Percentiles rank a stretch among this genome's conserved stretches.
Evolutionary conservation across 2,888 invertebrate genomes (phyloP).

Genomic region (Hybos culiciformis): DNA sequence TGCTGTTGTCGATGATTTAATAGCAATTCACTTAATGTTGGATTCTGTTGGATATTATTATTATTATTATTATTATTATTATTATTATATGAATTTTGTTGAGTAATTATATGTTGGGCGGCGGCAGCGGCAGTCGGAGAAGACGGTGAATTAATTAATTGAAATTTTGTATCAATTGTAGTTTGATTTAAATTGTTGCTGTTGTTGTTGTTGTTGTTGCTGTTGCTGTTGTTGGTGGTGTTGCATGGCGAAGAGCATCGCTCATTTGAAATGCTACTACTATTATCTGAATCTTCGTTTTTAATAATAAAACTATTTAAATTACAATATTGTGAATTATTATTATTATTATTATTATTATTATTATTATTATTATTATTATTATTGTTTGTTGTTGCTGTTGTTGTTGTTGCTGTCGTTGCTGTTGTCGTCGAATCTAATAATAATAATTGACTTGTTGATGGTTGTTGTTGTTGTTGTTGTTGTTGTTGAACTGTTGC

Average conservation of each 20-base stretch:
- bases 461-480: not conserved
- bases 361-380: not conserved
- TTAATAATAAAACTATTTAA: not conserved
- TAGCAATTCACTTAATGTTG: slow-evolving; percentile 2
- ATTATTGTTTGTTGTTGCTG: slow-evolving; percentile 1
- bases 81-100: slow-evolving; percentile 6
- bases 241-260: slow-evolving; percentile 1
- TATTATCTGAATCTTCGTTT: not conserved
- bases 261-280: too few species aligned
- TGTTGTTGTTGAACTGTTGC: not conserved
- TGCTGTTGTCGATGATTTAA: slow-evolving; percentile 8
- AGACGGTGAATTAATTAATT: too few species aligned
- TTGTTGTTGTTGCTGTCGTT: not conserved
- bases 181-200: slow-evolving; percentile 7
- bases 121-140: too few species aligned
- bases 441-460: not conserved
- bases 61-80: not conserved
- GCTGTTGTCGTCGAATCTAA: not conserved
- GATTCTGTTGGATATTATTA: not conserved
- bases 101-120: not conserved
- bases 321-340: not conserved
- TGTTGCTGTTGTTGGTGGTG: slow-evolving; percentile 2
- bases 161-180: not conserved
- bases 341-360: slow-evolving; percentile 1
- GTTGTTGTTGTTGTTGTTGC: not conserved